Evolutionary conservation across 2,797 vertebrate species (phyloP).

Genomic region (Hydrocynus forskahlii): DNA sequence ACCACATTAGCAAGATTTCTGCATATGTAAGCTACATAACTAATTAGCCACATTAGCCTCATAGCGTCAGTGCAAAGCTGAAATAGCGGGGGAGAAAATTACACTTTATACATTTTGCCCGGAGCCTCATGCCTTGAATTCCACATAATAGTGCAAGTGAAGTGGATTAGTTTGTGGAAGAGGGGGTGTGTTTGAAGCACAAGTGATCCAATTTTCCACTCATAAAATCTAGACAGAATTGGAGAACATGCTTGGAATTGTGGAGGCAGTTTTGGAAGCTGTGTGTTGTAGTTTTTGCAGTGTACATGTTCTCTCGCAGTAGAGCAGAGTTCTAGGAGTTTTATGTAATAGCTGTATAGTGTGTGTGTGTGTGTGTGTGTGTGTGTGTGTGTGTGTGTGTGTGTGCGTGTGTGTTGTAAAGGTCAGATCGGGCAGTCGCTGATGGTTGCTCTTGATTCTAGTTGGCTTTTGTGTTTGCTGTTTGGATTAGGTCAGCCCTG

Average conservation of each 20-base stretch:
- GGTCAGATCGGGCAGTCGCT: conserved; percentile 25
- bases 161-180: not conserved
- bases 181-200: not conserved
- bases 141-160: too few species aligned
- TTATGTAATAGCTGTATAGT: not conserved
- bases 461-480: conserved; percentile 36
- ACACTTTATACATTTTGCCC: too few species aligned
- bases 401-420: conserved; percentile 1
- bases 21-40: too few species aligned
- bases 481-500: conserved; percentile 40
- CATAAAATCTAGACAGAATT: not conserved
- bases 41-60: too few species aligned
- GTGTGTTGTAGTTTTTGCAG: not conserved
- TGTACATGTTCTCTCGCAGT: not conserved
- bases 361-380: not conserved
- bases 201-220: not conserved
- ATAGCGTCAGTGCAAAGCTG: too few species aligned
- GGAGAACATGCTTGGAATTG: not conserved
- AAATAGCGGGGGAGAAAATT: too few species aligned
- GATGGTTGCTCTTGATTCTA: conserved; percentile 30
- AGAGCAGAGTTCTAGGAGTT: not conserved
- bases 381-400: too few species aligned
- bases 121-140: too few species aligned
- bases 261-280: too few species aligned
- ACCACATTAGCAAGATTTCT: too few species aligned